Percentiles rank a stretch among this genome's conserved stretches.
Evolutionary conservation across 1,140 invertebrate genomes (phyloP).

Genomic region (Chrysomallon squamiferum): DNA sequence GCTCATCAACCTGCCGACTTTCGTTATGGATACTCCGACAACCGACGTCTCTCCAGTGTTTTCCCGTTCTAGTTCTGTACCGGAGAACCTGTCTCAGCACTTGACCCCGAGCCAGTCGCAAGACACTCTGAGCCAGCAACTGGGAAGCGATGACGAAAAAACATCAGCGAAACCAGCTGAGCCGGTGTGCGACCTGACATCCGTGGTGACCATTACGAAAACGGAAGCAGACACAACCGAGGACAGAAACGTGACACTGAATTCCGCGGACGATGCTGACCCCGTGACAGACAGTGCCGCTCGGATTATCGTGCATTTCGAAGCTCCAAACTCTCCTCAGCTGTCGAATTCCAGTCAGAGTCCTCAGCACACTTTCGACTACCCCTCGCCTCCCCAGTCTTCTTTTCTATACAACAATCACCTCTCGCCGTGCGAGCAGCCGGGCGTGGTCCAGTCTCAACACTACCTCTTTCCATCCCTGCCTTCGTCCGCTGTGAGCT

Average conservation of each 20-base stretch:
- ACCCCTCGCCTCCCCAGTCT: slow-evolving; percentile 29
- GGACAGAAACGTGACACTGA: slow-evolving; percentile 2
- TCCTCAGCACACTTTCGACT: slow-evolving; percentile 49
- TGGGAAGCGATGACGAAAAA: neutral
- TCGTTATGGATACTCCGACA: slow-evolving; percentile 59
- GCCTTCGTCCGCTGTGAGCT: slow-evolving; percentile 6
- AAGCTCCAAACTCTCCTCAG: slow-evolving; percentile 52
- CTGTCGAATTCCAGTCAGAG: slow-evolving; percentile 53
- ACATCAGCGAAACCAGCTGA: neutral
- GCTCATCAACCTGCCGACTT: slow-evolving; percentile 62
- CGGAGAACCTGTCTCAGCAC: slow-evolving; percentile 46
- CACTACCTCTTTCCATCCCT: neutral
- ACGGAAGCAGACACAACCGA: slow-evolving; percentile 38
- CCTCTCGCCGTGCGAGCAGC: slow-evolving; percentile 3
- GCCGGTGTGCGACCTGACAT: slow-evolving; percentile 14
- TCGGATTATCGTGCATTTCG: slow-evolving; percentile 58
- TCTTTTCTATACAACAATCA: slow-evolving; percentile 19
- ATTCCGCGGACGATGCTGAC: slow-evolving; percentile 24
- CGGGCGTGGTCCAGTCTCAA: neutral
- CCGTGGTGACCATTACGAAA: slow-evolving; percentile 53
- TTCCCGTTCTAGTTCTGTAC: slow-evolving; percentile 59
- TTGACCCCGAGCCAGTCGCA: slow-evolving; percentile 32
- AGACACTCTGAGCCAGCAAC: slow-evolving; percentile 3
- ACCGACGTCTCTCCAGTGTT: slow-evolving; percentile 54
- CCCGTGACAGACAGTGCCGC: slow-evolving; percentile 33